Evolutionary conservation across 2,888 invertebrate species (phyloP), one percentile per base, ranked within the genome.

Genomic region (Lasioglossum marginatum): DNA sequence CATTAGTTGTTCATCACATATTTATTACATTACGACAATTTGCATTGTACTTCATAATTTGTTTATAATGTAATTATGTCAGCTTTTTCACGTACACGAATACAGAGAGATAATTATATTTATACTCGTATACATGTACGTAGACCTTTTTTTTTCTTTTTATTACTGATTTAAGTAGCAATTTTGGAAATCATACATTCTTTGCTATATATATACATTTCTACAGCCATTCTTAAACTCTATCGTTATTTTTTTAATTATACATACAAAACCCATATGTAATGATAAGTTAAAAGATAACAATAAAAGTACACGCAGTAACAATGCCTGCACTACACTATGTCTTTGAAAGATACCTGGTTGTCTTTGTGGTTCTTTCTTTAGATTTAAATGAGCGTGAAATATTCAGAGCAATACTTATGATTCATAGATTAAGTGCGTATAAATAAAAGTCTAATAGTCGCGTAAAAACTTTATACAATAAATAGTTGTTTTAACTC

Each of bases 221-320:
- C 87, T 87, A 88, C 80, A 71, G 83, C 82, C 85, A 88, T 87
- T 91, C 83, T 86, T 89, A 90, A 86, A 76, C 86, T 81, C 83
- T 86, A 88, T 85, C 82, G 63, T 89, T 90, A 87, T 92, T 91
- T 91, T 93, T 92, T 88, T 90, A 89, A 90, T 79, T 86, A 72
- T 82, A 81, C 72, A 78, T 90, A 83, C 81, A 81, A 86, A 83
- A 91, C 87, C 88, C 77, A 88, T 43, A 43, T 92, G 88, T 92
- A 92, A 84, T 77, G 79, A 83, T 86, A 83, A 45, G 60, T 71
- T 68, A 73, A 77, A 66, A 52, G 45, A 77, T 87, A 90, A 57
- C n/a, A 57, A 91, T 92, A 90, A 93, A 92, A 88, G 73, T 86
- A 89, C 73, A 85, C 82, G 80, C 83, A 79, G 82, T 80, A 83